phyloP scores from a whole-genome alignment of 92 coral and sea anemone species.

The Epizoanthus ramosus region DNA sequence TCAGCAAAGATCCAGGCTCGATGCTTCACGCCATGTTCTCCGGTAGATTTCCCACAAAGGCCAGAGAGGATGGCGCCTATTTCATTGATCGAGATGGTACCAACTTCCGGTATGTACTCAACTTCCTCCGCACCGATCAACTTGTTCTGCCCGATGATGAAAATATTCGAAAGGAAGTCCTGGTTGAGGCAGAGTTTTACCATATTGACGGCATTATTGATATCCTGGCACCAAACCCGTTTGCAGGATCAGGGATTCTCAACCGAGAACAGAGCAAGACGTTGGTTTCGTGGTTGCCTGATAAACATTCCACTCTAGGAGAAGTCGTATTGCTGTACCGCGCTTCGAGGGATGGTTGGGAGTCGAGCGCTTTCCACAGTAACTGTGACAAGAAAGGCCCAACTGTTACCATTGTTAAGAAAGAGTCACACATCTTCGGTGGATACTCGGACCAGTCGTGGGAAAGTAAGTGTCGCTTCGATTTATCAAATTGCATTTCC shows the following conservation, averaged over 20 bases:
- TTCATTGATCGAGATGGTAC: conserved; percentile 75
- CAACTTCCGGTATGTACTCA: conserved; percentile 67
- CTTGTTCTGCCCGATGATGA: conserved; percentile 61
- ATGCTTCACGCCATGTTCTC: conserved; percentile 59
- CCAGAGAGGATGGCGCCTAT: conserved; percentile 64
- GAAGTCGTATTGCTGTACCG: conserved; percentile 7
- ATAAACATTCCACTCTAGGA: neutral
- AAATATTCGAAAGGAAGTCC: conserved; percentile 42
- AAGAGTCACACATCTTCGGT: conserved; percentile 1
- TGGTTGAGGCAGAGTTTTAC: conserved; percentile 70
- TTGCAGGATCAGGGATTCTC: conserved; percentile 8
- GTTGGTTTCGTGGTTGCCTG: neutral
- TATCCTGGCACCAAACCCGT: conserved; percentile 30
- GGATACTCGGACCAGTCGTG: conserved; percentile 33
- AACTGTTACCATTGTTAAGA: conserved; percentile 16
- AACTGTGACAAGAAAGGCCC: conserved; percentile 31
- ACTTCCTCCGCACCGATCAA: conserved; percentile 65
- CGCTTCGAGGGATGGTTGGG: conserved; percentile 12
- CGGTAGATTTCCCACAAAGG: conserved; percentile 53
- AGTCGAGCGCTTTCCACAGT: conserved; percentile 18
- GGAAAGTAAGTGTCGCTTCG: conserved; percentile 12
- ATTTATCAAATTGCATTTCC: no score
- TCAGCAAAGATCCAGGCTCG: conserved; percentile 63
- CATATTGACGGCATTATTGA: conserved; percentile 57
- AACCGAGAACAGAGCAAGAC: neutral